phyloP scores from a whole-genome alignment of 2,888 invertebrate species.

The Aethes cnicana region DNA sequence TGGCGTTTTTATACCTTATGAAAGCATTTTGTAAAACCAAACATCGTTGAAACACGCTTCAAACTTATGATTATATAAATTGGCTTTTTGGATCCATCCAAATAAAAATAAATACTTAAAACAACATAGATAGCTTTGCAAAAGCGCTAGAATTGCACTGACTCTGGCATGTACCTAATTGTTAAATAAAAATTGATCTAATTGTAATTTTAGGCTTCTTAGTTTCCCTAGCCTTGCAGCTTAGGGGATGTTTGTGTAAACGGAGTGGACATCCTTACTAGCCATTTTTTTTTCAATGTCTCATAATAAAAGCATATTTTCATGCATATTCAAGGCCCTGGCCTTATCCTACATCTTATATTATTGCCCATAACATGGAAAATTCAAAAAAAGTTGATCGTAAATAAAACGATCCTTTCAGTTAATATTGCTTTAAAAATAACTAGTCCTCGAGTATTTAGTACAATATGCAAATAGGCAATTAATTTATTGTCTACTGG shows the following conservation, averaged over 20 bases:
- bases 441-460: no score
- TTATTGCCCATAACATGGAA: no score
- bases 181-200: neutral
- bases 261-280: neutral
- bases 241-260: neutral
- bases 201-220: slow-evolving; percentile 1
- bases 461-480: no score
- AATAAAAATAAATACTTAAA: slow-evolving; percentile 1
- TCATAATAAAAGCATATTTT: no score
- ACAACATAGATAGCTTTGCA: slow-evolving; percentile 16
- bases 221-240: neutral
- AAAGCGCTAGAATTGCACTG: slow-evolving; percentile 2
- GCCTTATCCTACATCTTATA: no score
- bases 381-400: no score
- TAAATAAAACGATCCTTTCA: no score
- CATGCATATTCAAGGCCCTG: no score
- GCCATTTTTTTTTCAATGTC: neutral
- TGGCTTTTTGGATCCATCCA: slow-evolving; percentile 26
- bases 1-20: slow-evolving; percentile 47
- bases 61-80: slow-evolving; percentile 13
- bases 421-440: no score
- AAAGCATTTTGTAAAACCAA: slow-evolving; percentile 22
- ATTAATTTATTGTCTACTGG: no score
- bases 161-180: slow-evolving; percentile 3
- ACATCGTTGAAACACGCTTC: slow-evolving; percentile 9